Evolutionary conservation across 1,140 invertebrate species (phyloP).

Genomic region (Pseudobourletiella spinata): DNA sequence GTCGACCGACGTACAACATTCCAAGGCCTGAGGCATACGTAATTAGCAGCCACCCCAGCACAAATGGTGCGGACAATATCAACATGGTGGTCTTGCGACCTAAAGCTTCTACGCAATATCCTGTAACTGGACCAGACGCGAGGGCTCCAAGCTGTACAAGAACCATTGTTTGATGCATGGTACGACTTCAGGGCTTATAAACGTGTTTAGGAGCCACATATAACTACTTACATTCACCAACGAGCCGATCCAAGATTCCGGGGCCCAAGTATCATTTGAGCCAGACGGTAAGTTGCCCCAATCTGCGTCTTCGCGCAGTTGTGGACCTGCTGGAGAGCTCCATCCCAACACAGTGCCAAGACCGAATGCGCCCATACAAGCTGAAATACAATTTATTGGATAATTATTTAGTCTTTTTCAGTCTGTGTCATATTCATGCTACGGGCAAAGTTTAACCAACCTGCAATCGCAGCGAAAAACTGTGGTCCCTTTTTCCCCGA

Average conservation of each 20-base stretch:
- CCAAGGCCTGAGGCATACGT: slow-evolving; percentile 52
- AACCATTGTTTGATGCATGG: not conserved
- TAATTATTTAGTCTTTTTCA: slow-evolving; percentile 18
- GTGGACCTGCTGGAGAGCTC: slow-evolving; percentile 61
- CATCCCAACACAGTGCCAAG: slow-evolving; percentile 61
- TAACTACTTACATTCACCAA: slow-evolving; percentile 49
- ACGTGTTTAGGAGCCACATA: not conserved
- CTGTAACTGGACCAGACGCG: slow-evolving; percentile 60
- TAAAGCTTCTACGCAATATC: slow-evolving; percentile 58
- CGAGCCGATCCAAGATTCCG: slow-evolving; percentile 63
- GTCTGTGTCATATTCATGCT: too few relatives aligned
- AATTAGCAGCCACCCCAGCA: slow-evolving; percentile 64
- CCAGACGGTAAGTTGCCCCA: slow-evolving; percentile 45
- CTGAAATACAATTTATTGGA: slow-evolving; percentile 43
- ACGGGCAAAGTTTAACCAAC: too few relatives aligned
- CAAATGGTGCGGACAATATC: slow-evolving; percentile 58
- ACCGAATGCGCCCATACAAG: slow-evolving; percentile 44
- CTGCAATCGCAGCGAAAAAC: not conserved
- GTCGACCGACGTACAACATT: slow-evolving; percentile 55
- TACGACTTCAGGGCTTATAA: not conserved
- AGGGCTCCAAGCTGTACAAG: slow-evolving; percentile 54
- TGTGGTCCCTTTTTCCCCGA: not conserved
- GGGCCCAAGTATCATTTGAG: slow-evolving; percentile 21
- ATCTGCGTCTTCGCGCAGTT: slow-evolving; percentile 45
- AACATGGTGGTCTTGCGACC: slow-evolving; percentile 67